Conservation (phyloP, 2,888 invertebrate genomes). For the Balanococcus diminutus region DNA sequence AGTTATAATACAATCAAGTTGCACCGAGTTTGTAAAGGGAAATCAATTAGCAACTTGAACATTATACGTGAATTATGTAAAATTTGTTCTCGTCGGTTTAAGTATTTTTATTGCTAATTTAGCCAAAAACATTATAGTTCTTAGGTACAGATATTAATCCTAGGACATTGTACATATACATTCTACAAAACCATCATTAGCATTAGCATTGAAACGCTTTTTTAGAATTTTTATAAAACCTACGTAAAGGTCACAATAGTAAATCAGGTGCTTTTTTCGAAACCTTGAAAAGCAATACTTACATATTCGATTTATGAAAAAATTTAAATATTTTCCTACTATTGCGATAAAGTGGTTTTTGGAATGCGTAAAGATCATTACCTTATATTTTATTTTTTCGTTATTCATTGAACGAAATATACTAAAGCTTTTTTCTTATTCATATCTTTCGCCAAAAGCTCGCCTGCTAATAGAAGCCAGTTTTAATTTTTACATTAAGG, state of each 20-base stretch:
- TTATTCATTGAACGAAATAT: background rate
- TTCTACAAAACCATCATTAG: background rate
- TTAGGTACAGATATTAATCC: background rate
- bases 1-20: background rate
- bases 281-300: background rate
- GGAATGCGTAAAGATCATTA: background rate
- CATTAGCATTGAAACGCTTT: background rate
- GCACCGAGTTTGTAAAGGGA: constrained; percentile 15
- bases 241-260: background rate
- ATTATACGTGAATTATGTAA: constrained; percentile 23
- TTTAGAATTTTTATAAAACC: background rate
- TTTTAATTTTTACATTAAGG: background rate
- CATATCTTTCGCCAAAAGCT: background rate
- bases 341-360: constrained; percentile 7
- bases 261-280: background rate
- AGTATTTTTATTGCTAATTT: background rate
- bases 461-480: background rate
- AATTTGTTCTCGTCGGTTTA: background rate
- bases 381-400: background rate
- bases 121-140: background rate
- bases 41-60: constrained; percentile 26
- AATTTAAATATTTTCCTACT: background rate
- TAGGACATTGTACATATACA: background rate
- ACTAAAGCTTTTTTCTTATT: background rate
- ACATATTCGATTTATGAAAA: background rate